phyloP scores from a whole-genome alignment of 2,888 invertebrate species.

The Xestia ashworthii region DNA sequence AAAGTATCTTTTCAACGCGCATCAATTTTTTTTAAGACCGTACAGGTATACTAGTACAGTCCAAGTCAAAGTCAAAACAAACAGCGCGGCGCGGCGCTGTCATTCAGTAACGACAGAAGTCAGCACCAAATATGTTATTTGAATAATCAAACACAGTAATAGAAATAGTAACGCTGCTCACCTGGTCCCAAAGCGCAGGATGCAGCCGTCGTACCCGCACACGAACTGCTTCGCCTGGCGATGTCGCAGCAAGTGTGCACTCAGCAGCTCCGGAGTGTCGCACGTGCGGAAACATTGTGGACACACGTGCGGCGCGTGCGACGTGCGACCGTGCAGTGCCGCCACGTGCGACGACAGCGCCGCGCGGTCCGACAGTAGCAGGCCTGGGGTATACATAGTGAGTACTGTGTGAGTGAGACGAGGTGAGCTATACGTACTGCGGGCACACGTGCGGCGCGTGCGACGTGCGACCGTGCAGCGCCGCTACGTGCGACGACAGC shows the following conservation, averaged over 20 bases:
- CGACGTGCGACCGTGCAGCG: too few relatives aligned
- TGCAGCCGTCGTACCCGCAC: constrained; percentile 86
- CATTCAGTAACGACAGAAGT: not conserved
- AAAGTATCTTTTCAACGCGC: not conserved
- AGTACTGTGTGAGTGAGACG: too few relatives aligned
- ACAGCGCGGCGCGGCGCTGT: too few relatives aligned
- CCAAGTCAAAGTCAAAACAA: too few relatives aligned
- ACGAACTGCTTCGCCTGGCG: constrained; percentile 82
- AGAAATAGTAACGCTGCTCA: constrained; percentile 36
- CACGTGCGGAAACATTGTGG: constrained; percentile 74
- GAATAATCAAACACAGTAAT: not conserved
- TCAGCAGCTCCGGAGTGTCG: constrained; percentile 69
- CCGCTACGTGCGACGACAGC: too few relatives aligned
- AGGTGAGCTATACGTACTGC: constrained; percentile 20
- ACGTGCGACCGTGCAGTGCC: constrained; percentile 60
- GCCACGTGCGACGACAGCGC: constrained; percentile 69
- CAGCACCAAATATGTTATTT: not conserved
- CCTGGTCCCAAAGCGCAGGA: constrained; percentile 84
- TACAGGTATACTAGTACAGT: too few relatives aligned
- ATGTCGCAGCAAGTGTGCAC: constrained; percentile 81
- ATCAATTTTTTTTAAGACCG: not conserved
- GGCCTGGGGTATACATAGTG: constrained; percentile 14
- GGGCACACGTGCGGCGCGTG: too few relatives aligned
- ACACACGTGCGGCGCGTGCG: constrained; percentile 73
- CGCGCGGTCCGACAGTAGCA: constrained; percentile 63